Base-by-base conservation (phyloP, 2,888 invertebrate genomes). In the Dolichopus griseipennis region DNA sequence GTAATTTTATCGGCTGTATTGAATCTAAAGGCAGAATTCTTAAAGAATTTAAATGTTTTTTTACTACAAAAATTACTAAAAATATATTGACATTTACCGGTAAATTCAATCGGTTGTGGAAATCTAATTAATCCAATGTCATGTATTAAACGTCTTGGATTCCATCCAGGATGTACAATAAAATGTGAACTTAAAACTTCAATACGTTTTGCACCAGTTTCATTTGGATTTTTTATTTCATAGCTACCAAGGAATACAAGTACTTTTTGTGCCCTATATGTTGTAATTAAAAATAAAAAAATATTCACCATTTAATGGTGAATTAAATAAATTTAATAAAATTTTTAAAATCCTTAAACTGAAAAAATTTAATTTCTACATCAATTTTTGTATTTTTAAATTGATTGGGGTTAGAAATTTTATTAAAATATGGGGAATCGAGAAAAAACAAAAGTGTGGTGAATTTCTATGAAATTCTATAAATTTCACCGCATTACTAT, bases 1-100 rank as follows among this genome's bases (percentile, higher is more conserved):
- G 81, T 68, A 83, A 72, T 65, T 76, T 75, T 37, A 83, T 78
- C n/a, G 79, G 76, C 70, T 79, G 76, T 21, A 83, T 82, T 69
- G 77, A 76, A 12, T 79, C 83, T 83, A 72, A 12, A 75, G 27
- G 73, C 69, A 64, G 27, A 64, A 27, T 15, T 64, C 33, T 33
- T 33, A 64, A 64, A 33, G 22, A 73, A 73, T 43, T 18, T 37
- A 65, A 62, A 69, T 66, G 7, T 27, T 65, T 18, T 20, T 41
- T 64, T 65, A 65, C 33, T 67, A 34, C 18, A 61, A 27, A 65
- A n/a, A 67, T 62, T 62, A 22, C 37, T 22, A 20, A 21, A 20
- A 20, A 43, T 33, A 10, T 20, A 62, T n/a, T 66, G 22, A 27
- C 65, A 72, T 74, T 73, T 72, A 80, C 80, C 79, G 70, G 76